Conservation (phyloP, 2,113 vertebrate species). For the Synodontis membranacea region DNA sequence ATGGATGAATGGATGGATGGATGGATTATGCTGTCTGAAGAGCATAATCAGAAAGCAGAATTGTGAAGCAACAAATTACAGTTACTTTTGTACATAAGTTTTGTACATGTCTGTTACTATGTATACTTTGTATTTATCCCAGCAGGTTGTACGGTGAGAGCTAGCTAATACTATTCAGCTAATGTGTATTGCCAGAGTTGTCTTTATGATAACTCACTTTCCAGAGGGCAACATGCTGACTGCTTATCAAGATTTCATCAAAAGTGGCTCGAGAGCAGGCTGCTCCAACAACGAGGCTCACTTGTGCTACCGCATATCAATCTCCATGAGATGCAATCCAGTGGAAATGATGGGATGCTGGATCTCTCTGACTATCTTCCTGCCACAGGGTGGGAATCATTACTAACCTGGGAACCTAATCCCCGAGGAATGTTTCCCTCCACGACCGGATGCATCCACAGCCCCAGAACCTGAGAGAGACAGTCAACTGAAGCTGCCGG, state of each 20-base stretch:
- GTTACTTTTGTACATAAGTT: background rate
- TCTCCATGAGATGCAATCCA: background rate
- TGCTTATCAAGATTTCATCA: background rate
- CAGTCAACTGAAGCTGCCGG: slow-evolving; percentile 45
- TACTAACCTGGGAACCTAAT: slow-evolving; percentile 54
- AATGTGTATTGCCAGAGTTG: background rate
- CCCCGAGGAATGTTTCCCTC: slow-evolving; percentile 50
- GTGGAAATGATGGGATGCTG: background rate
- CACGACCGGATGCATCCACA: slow-evolving; percentile 48
- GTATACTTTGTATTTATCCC: background rate
- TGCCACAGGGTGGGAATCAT: slow-evolving; percentile 42
- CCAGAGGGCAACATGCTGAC: background rate
- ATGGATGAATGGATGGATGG: too few relatives aligned
- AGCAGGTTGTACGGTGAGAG: background rate
- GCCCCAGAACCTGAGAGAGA: slow-evolving; percentile 38
- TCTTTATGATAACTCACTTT: background rate
- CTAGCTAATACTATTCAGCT: background rate
- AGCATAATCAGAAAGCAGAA: background rate
- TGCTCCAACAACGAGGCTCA: background rate
- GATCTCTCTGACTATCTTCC: slow-evolving; percentile 22
- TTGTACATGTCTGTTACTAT: background rate
- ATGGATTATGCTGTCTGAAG: background rate
- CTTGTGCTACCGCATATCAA: slow-evolving; percentile 4
- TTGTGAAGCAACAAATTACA: background rate
- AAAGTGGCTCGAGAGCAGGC: background rate